Base-by-base conservation (phyloP, 2,888 invertebrate genomes). In the Cheilosia variabilis region DNA sequence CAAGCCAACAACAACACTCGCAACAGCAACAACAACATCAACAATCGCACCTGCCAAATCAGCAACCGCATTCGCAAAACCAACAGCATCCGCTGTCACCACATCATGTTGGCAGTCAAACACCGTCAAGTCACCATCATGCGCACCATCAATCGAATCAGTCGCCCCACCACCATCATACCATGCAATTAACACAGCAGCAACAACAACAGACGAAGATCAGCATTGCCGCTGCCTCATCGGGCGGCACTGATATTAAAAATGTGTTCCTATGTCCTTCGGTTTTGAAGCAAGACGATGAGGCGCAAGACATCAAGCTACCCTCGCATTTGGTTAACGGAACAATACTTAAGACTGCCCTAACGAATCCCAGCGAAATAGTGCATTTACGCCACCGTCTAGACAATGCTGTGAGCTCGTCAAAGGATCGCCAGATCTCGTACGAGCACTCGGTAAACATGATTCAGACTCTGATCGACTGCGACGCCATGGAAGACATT, bases 401-500 rank as follows among this genome's bases (percentile, higher is more conserved):
- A 90, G 97, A 97, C 93, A 97, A 96, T 91, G 95, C 97, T 57
- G 97, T 97, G 81, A 97, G 96, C 90, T 97, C 97, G 90, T 96
- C 96, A 66, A 94, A 96, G 91, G 97, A 97, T 93, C 94, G 97
- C 88, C 94, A 95, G 86, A 95, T 97, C 91, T 96, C 97, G 87
- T 94, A 96, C 89, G 97, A 98, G 89, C 95, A 97, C 90, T 96
- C 97, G 88, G 93, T 96, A 89, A 95, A 96, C 90, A 97, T 98
- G 97, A 97, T 98, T 90, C 96, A 96, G 92, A 96, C 97, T 88
- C 94, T 98, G 88, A 97, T 98, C 92, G 98, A 98, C 93, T 98
- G 98, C 93, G 98, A 98, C 93, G 97, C 98, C 90, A 97, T 98
- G 94, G 98, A 98, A 93, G 97, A 98, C 91, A 97, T 98, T 90